Evolutionary conservation across 2,113 vertebrate species (phyloP), one percentile per base, ranked within the genome.

Genomic region (Emydura subglobosa): DNA sequence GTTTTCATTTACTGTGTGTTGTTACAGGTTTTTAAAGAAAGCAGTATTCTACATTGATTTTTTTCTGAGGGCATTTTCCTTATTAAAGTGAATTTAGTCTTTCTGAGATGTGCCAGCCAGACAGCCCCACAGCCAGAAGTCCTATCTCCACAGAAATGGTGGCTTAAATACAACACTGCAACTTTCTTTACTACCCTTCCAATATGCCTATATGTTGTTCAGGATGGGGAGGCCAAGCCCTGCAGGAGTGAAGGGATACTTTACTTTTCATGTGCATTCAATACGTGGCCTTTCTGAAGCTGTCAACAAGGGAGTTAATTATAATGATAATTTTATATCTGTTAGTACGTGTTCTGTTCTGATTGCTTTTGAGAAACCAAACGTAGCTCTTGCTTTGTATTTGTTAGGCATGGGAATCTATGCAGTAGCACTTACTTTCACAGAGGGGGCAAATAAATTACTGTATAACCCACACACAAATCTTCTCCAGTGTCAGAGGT

Each of bases 121-220:
- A 61, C 74, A 85, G 47, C 22, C 44, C 86, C 27, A 16, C 82
- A 92, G 54, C 39, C 2, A 9, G 44, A 44, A 82, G 57, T 42
- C 54, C 93, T 42, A 2, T 5, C 68, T 39, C 17, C 49, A 39
- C 14, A 24, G 25, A 61, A 55, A 61, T 2, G n/a, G 8, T 34
- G 53, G 21, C 85, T 57, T 87, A 57, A 6, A 55, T 82, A 65
- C 76, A 87, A 27, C 11, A 79, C 42, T 91, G 74, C 49, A 19
- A 7, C 0, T 0, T 39, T 19, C 1, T 0, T 50, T 0, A 0
- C 39, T 76, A 34, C 49, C 21, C 59, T 25, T 34, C 22, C 50
- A 47, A 87, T 14, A 80, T 95, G 86, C 44, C 54, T 55, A 11
- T n/a, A 49, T 78, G 29, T 21, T 19, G 47, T 90, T 83, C 54